Conservation (phyloP, 2,113 vertebrate genomes). For the Podocnemis expansa region DNA sequence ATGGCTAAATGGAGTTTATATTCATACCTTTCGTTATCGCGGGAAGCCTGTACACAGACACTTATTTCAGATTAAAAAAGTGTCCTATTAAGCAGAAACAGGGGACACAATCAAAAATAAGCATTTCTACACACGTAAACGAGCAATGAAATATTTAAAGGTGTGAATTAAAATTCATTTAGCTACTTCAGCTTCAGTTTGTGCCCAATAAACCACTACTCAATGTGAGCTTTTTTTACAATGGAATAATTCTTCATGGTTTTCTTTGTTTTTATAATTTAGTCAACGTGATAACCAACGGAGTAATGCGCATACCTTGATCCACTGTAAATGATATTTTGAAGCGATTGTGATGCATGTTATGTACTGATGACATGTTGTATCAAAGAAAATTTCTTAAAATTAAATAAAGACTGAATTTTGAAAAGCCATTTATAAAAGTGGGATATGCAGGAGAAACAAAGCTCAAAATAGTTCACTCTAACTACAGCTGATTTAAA, state of each 20-base stretch:
- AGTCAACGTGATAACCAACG: background rate
- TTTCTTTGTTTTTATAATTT: background rate
- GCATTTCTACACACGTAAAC: background rate
- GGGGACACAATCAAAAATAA: background rate
- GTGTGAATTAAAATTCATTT: background rate
- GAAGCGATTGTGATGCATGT: background rate
- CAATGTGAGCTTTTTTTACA: background rate
- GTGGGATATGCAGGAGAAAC: background rate
- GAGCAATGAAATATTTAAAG: background rate
- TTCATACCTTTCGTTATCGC: background rate
- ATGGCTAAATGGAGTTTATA: background rate
- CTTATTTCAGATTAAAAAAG: background rate
- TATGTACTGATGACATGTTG: background rate
- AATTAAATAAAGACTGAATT: rapidly evolving
- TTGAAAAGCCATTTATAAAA: background rate
- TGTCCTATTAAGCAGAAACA: background rate
- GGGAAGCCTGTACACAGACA: background rate
- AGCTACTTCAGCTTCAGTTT: background rate
- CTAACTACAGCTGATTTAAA: background rate
- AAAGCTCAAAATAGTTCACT: background rate
- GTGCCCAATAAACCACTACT: background rate
- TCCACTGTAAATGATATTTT: background rate
- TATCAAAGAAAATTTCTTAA: background rate
- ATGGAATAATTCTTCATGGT: background rate
- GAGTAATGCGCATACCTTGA: background rate